A percentile compares a stretch with the other conserved stretches of the same genome.
Evolutionary conservation across 2,797 vertebrate species (phyloP).

Genomic region (Hypotaenidia philippensis): DNA sequence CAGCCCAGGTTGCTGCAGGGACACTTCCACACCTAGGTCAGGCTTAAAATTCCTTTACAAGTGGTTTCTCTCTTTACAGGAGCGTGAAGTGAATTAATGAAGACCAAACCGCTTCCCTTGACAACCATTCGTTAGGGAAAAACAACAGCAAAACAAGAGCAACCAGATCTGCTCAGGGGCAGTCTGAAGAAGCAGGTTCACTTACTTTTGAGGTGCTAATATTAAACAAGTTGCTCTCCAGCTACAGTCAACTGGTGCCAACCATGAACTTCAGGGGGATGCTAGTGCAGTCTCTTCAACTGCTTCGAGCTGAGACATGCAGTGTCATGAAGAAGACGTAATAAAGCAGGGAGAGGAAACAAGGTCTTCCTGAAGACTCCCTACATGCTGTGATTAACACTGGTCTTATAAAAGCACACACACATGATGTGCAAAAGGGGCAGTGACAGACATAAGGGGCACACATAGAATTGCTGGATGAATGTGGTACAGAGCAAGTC

Average conservation of each 20-base stretch:
- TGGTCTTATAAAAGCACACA: neutral
- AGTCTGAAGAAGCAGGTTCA: neutral
- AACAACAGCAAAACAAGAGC: neutral
- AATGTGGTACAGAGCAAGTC: neutral
- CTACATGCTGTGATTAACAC: neutral
- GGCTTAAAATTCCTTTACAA: neutral
- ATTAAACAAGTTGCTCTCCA: neutral
- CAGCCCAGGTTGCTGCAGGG: neutral
- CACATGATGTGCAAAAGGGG: accelerated
- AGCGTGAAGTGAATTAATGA: neutral
- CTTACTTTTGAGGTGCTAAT: neutral
- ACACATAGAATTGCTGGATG: accelerated
- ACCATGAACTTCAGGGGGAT: neutral
- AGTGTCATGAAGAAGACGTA: neutral
- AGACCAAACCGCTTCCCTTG: neutral
- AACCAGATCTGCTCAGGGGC: neutral
- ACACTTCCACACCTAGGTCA: neutral
- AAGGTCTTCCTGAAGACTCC: neutral
- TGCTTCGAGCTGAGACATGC: accelerated
- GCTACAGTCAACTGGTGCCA: neutral
- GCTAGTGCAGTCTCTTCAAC: accelerated
- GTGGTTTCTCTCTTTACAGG: neutral
- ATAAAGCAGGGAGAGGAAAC: neutral
- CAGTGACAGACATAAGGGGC: neutral
- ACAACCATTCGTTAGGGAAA: neutral